phyloP scores from a whole-genome alignment of 2,888 invertebrate species.

The Lycia hirtaria region DNA sequence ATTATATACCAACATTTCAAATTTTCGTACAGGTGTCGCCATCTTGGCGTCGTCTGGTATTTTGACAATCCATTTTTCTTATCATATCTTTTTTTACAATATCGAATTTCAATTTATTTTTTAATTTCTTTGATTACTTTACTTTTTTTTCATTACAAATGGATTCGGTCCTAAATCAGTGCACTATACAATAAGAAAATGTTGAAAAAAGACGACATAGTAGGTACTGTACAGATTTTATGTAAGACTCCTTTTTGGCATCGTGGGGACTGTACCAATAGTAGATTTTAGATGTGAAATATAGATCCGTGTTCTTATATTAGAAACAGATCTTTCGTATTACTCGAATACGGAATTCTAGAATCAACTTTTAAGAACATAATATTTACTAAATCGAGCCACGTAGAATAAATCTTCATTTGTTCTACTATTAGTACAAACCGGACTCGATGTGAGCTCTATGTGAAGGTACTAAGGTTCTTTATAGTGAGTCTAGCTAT shows the following conservation, averaged over 20 bases:
- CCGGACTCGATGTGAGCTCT: conserved; percentile 52
- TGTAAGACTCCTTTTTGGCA: conserved; percentile 24
- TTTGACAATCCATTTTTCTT: too few species aligned
- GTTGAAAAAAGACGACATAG: conserved; percentile 21
- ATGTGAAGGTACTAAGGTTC: conserved; percentile 43
- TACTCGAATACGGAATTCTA: conserved; percentile 22
- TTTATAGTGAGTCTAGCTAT: conserved; percentile 47
- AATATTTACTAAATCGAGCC: neutral
- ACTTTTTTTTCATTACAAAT: conserved; percentile 15
- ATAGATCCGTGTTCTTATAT: neutral
- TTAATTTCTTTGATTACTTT: too few species aligned
- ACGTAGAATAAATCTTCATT: too few species aligned
- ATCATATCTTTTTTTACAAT: too few species aligned
- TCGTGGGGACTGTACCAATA: conserved; percentile 15
- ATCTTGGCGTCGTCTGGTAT: too few species aligned
- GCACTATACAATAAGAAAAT: conserved; percentile 29
- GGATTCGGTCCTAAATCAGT: conserved; percentile 19
- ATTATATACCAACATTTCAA: neutral
- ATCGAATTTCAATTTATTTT: too few species aligned
- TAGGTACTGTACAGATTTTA: conserved; percentile 24
- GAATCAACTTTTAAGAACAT: conserved; percentile 2
- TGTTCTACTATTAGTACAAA: conserved; percentile 37
- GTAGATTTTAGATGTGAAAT: neutral
- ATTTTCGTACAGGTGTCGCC: neutral
- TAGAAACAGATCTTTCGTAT: conserved; percentile 28